Base-by-base conservation (phyloP, 2,888 invertebrate genomes). In the Lepidochrysops patricia region DNA sequence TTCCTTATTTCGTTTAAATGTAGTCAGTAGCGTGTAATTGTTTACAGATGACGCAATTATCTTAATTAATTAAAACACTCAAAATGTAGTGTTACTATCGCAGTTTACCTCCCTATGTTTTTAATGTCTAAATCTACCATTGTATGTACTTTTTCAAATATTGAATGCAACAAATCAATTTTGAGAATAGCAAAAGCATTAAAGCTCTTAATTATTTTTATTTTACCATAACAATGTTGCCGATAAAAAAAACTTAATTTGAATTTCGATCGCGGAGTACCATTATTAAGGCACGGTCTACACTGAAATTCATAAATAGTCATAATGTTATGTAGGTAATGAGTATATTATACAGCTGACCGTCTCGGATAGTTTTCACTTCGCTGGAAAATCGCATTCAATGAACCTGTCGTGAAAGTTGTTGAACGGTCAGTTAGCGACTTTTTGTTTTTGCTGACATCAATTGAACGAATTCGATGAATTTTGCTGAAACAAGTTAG, bases 311-410 rank as follows among this genome's bases (percentile, higher is more conserved):
- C 52, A 52, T 35, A 19, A 58, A 9, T 60, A 59, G 34, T 50
- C 58, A 60, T 60, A 34, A n/a, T n/a, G n/a, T n/a, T n/a, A n/a
- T n/a, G n/a, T n/a, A n/a, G n/a, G n/a, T n/a, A n/a, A n/a, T n/a
- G n/a, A n/a, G n/a, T 58, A 61, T 32, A 9, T 4, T 37, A 57
- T n/a, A 68, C 68, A 63, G 59, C 57, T 63, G 62, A 34, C 32
- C 34, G 64, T 68, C 70, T 66, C 64, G 62, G 70, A 69, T 65
- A 66, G 69, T 68, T 76, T 77, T 75, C 75, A 72, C 77, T 74
- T 72, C 69, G 68, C 70, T 75, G 74, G 75, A 76, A 76, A 79
- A 79, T 77, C 70, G 73, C 73, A 79, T 81, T 72, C 78, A 73
- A 72, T 79, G 75, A 79, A 80, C 79, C 73, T 68, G 29, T 52